phyloP scores from a whole-genome alignment of 2,797 vertebrate genomes.

The Fistularia tabacaria region DNA sequence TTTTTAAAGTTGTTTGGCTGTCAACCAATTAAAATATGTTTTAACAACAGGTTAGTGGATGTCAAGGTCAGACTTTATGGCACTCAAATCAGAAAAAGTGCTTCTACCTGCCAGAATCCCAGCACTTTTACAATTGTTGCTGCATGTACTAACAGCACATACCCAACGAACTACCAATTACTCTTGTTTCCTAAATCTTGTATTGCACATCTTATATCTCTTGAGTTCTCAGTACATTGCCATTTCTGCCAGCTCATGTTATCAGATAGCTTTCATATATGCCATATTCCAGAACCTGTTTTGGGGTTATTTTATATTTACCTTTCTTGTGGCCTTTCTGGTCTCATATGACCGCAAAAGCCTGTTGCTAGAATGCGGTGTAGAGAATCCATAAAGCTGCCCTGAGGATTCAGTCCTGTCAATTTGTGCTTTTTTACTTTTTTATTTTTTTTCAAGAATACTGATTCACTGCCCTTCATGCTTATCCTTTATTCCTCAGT shows the following conservation, averaged over 20 bases:
- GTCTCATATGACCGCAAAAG: conserved; percentile 56
- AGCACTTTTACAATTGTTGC: conserved; percentile 7
- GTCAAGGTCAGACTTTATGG: conserved; percentile 28
- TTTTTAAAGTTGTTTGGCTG: conserved; percentile 42
- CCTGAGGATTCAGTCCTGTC: conserved; percentile 50
- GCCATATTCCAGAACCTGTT: conserved; percentile 55
- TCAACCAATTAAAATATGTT: conserved; percentile 30
- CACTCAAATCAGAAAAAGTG: conserved; percentile 10
- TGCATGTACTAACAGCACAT: conserved; percentile 28
- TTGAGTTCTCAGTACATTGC: conserved; percentile 44
- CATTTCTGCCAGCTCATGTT: conserved; percentile 47
- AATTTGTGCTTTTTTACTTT: conserved; percentile 41
- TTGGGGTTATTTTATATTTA: conserved; percentile 61
- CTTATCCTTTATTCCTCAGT: conserved; percentile 38
- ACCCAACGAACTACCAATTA: conserved; percentile 21
- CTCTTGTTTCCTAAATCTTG: not conserved
- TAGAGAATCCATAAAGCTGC: conserved; percentile 63
- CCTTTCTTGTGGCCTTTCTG: conserved; percentile 58
- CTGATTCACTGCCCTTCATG: conserved; percentile 57
- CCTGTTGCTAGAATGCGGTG: conserved; percentile 46
- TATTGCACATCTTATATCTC: conserved; percentile 15
- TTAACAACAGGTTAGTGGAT: conserved; percentile 22
- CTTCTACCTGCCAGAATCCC: conserved; percentile 12
- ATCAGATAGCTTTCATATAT: conserved; percentile 50
- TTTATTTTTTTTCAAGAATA: conserved; percentile 31